Base-by-base conservation (phyloP, 2,113 vertebrate species). In the Polypterus bichir region DNA sequence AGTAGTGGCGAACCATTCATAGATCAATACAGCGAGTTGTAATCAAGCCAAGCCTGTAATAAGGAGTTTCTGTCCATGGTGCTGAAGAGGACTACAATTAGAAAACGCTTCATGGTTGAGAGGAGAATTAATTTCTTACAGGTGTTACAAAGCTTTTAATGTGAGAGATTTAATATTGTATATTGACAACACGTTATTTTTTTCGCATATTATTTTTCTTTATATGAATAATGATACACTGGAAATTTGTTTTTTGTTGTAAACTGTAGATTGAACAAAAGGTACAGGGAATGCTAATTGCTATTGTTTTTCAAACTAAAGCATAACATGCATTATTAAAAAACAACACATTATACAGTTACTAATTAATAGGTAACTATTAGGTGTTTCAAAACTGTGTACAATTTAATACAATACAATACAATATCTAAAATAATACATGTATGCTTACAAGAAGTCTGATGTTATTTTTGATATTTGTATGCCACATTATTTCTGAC, bases 11-110 rank as follows among this genome's bases (percentile, higher is more conserved):
- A n/a, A 27, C 27, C 27, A 27, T 27, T 27, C 49, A 1, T 55
- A 46, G 47, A 44, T 47, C 11, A 54, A 63, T 49, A 47, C 51
- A 8, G 51, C 3, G 51, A 7, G 10, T 10, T 52, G 10, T 52
- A 52, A 52, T 65, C 47, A 57, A 48, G 59, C 6, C 5, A 47
- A 45, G 60, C 57, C 48, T 51, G 44, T 55, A 54, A 44, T 11
- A 53, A 57, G 49, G 56, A 54, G 57, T 56, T 65, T 66, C 81
- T 86, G 72, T 79, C 83, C 78, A 3, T 70, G 81, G 80, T 85
- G 64, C 83, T 86, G 81, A 82, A 81, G 71, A 2, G 5, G 49
- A 57, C 54, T 58, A 4, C 65, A 63, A 56, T 52, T 8, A 52
- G 7, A 52, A 8, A 52, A 10, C 10, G 11, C 45, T 5, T 7